Evolutionary conservation across 2,888 invertebrate genomes (phyloP).

Genomic region (Escarpia spicata): DNA sequence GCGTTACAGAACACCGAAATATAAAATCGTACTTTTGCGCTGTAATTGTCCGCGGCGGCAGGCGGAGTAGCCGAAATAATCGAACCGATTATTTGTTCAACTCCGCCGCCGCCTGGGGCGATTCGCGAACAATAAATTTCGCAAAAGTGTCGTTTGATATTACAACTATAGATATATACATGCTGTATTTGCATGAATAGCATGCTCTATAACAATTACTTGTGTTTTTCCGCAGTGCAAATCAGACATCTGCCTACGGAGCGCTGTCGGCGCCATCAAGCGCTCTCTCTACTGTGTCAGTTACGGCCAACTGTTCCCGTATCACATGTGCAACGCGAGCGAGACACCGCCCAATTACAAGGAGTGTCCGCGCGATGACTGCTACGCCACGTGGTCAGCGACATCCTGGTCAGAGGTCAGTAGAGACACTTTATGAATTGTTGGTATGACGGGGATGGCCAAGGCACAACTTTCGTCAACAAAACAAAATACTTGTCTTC

Average conservation of each 20-base stretch:
- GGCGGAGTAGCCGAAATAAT: no score
- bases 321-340: slow-evolving; percentile 25
- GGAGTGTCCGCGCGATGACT: slow-evolving; percentile 51
- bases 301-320: not conserved
- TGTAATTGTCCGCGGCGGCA: no score
- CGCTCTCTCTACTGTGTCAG: slow-evolving; percentile 35
- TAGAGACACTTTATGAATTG: not conserved
- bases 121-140: no score
- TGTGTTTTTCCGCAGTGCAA: slow-evolving; percentile 32
- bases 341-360: slow-evolving; percentile 43
- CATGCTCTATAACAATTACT: not conserved
- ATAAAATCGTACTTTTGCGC: no score
- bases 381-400: slow-evolving; percentile 54
- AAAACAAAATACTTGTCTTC: no score
- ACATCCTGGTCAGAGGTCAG: slow-evolving; percentile 59
- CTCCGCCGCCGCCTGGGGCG: no score
- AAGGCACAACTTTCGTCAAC: no score
- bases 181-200: no score
- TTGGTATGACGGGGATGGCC: not conserved
- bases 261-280: slow-evolving; percentile 31
- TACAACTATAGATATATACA: no score
- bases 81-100: no score
- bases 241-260: slow-evolving; percentile 27
- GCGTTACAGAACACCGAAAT: no score
- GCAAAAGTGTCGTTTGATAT: no score